Conservation (phyloP, 2,113 vertebrate genomes). For the Anolis carolinensis region DNA sequence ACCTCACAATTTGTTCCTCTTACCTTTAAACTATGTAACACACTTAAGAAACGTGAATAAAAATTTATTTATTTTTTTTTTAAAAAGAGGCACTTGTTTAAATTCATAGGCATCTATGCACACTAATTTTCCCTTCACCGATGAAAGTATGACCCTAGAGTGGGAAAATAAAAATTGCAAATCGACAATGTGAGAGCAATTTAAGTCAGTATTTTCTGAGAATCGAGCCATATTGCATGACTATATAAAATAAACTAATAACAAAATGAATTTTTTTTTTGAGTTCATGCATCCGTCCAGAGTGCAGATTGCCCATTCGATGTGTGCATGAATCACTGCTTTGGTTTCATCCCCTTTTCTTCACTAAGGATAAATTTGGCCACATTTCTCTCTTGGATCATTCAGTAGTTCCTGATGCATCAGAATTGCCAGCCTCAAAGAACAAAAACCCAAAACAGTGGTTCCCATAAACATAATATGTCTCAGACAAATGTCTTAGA, state of each 20-base stretch:
- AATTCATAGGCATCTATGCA: background rate
- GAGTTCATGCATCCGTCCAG: background rate
- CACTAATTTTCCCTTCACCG: background rate
- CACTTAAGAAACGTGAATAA: no score
- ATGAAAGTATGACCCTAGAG: slow-evolving; percentile 33
- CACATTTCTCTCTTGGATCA: background rate
- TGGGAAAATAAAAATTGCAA: background rate
- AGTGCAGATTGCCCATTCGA: background rate
- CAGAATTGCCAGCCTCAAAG: background rate
- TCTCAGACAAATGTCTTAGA: background rate
- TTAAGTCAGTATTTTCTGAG: background rate
- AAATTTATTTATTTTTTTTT: no score
- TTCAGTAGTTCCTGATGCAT: background rate
- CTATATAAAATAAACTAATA: background rate
- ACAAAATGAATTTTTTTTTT: background rate
- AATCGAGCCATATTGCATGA: background rate
- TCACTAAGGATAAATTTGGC: background rate
- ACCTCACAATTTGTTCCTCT: no score
- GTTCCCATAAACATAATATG: background rate
- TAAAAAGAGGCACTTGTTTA: slow-evolving; percentile 33
- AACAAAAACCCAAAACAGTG: background rate
- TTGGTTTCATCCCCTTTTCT: background rate
- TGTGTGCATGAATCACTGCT: background rate
- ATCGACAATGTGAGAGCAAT: background rate
- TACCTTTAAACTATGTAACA: no score